Evolutionary conservation across 2,888 invertebrate species (phyloP).

Genomic region (Chloroclystis v-ata): DNA sequence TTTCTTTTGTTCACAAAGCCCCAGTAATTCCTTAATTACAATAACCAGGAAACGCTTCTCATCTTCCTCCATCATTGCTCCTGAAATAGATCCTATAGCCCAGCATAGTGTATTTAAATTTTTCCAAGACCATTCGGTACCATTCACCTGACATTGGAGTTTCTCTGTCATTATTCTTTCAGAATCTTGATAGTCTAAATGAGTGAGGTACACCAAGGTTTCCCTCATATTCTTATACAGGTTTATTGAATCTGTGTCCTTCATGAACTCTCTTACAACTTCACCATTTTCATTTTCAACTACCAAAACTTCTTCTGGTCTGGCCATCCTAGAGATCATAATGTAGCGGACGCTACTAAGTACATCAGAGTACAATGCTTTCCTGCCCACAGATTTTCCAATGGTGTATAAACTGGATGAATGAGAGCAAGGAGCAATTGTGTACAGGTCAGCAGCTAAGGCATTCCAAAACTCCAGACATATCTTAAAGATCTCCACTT

Average conservation of each 20-base stretch:
- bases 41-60: constrained; percentile 99
- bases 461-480: constrained; percentile 99
- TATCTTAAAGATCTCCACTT: constrained; percentile 99
- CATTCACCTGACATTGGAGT: constrained; percentile 98
- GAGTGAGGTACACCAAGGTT: constrained; percentile 97
- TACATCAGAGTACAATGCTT: constrained; percentile 87
- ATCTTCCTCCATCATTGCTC: constrained; percentile 99
- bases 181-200: constrained; percentile 98
- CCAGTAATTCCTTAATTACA: constrained; percentile 98
- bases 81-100: constrained; percentile 99
- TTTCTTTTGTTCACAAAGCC: constrained; percentile 98
- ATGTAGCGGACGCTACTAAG: constrained; percentile 94
- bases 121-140: constrained; percentile 99
- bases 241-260: constrained; percentile 99
- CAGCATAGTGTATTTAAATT: constrained; percentile 99
- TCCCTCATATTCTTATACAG: constrained; percentile 99
- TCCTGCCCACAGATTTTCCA: constrained; percentile 76
- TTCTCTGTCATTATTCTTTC: constrained; percentile 99
- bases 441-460: constrained; percentile 93
- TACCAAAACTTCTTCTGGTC: constrained; percentile 99
- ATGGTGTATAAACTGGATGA: constrained; percentile 60
- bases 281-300: constrained; percentile 99
- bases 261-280: constrained; percentile 99
- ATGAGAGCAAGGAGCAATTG: constrained; percentile 86
- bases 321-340: constrained; percentile 99